Evolutionary conservation across 2,113 vertebrate species (phyloP), one percentile per base, ranked within the genome.

Genomic region (Dicaeum eximium): DNA sequence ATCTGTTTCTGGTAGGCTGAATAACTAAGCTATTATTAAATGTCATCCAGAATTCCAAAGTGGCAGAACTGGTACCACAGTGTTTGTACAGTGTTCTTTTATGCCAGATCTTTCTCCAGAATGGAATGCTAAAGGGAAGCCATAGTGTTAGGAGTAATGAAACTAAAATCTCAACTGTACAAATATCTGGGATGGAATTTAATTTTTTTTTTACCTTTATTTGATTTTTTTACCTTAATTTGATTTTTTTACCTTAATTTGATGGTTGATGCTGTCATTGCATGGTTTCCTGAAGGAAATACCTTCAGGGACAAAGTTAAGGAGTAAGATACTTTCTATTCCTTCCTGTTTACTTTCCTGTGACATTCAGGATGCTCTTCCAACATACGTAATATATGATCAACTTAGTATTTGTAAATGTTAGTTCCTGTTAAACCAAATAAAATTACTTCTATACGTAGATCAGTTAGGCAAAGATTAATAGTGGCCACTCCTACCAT

Each of bases 281-380:
- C 2, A 0, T 54, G 13, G 6, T 62, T 90, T 73, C 28, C 10
- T 48, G 56, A 87, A 74, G 15, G 28, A 87, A 71, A 44, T 33
- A 22, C 11, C 10, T 73, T 77, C 35, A 51, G 28, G 13, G n/a
- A 40, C 6, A 45, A 53, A 69, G 11, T 60, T 58, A 50, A 47
- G 20, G 20, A 31, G 9, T 24, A 72, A 69, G 37, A 37, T 58
- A 4, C 0, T 0, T 33, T 21, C 47, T 77, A 19, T 88, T 53
- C 37, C 7, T 44, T 73, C 11, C 22, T 78, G 18, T 60, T 71
- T 70, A 27, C 86, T 93, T 87, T 83, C 35, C 11, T 65, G 9
- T 80, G 42, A 57, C 60, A 72, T 24, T 69, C 42, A 80, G 24
- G 6, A 15, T 93, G 45, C 10, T 86, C 9, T 80, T 88, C 21